phyloP scores from a whole-genome alignment of 2,113 vertebrate species.

The Copsychus sechellarum region DNA sequence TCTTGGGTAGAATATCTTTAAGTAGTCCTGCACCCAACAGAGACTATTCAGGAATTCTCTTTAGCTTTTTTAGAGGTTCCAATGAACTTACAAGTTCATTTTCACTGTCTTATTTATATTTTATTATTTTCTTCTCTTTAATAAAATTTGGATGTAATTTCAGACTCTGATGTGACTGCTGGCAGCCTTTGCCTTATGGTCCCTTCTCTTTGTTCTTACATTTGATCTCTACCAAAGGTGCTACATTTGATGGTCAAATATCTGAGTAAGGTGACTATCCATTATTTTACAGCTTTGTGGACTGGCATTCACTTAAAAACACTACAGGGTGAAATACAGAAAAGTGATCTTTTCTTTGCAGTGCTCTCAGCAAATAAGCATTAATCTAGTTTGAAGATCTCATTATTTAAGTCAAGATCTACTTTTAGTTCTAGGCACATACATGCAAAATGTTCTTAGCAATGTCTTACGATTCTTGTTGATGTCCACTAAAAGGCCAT shows the following conservation, averaged over 20 bases:
- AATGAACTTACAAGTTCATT: neutral
- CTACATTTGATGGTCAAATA: neutral
- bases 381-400: constrained; percentile 31
- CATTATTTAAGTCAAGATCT: constrained; percentile 32
- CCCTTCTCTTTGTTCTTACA: neutral
- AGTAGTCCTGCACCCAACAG: neutral
- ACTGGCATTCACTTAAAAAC: neutral
- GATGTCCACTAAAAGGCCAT: neutral
- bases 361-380: neutral
- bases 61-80: neutral
- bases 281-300: neutral
- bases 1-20: neutral
- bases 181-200: neutral
- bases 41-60: neutral
- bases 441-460: neutral
- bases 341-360: neutral
- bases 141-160: neutral
- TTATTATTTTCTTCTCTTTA: neutral
- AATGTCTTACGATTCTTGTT: neutral
- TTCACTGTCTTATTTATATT: neutral
- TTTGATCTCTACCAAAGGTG: neutral
- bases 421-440: constrained; percentile 14
- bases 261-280: neutral
- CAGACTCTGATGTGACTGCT: neutral
- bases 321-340: neutral